phyloP scores from a whole-genome alignment of 1,140 invertebrate genomes.

The Hyles vespertilio region DNA sequence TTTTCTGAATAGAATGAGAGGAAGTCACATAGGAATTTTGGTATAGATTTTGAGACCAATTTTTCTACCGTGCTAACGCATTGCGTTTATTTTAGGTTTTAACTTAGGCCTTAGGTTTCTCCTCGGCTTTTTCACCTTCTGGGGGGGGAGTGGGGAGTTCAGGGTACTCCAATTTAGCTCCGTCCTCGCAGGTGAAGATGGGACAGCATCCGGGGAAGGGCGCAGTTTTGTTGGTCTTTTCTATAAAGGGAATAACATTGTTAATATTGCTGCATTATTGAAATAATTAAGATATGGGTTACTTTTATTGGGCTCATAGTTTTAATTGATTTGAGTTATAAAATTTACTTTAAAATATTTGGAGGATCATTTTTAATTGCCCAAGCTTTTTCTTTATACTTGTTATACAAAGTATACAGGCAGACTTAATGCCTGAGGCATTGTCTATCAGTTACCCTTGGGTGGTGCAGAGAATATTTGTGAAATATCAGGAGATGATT shows the following conservation, averaged over 20 bases:
- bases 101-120: constrained; percentile 69
- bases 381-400: too few relatives aligned
- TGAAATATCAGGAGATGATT: too few relatives aligned
- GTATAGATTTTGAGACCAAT: constrained; percentile 46
- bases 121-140: constrained; percentile 69
- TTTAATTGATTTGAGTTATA: too few relatives aligned
- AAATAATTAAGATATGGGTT: too few relatives aligned
- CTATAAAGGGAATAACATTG: constrained; percentile 53
- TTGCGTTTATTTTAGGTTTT: constrained; percentile 17
- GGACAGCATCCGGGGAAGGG: constrained; percentile 91
- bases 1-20: too few relatives aligned
- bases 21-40: constrained; percentile 19
- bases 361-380: too few relatives aligned
- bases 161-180: constrained; percentile 89
- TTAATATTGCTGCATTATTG: not conserved
- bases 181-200: constrained; percentile 88
- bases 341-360: too few relatives aligned
- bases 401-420: too few relatives aligned
- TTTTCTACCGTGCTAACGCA: constrained; percentile 11
- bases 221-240: constrained; percentile 92
- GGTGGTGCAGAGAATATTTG: too few relatives aligned
- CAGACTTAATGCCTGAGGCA: too few relatives aligned
- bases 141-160: constrained; percentile 83
- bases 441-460: too few relatives aligned
- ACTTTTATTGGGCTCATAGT: too few relatives aligned